Evolutionary conservation across 1,140 invertebrate genomes (phyloP).

Genomic region (Diorhabda carinulata): DNA sequence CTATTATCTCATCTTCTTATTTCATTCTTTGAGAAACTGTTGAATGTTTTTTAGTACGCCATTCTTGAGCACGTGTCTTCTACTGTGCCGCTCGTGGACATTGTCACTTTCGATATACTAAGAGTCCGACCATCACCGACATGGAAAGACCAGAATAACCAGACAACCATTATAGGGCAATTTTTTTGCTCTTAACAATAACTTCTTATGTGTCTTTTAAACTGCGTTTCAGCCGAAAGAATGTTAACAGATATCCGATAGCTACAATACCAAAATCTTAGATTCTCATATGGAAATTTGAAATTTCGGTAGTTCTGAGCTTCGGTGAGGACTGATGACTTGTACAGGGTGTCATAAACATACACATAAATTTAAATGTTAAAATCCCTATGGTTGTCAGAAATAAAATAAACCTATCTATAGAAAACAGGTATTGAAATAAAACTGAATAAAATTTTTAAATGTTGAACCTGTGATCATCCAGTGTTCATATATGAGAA

Average conservation of each 20-base stretch:
- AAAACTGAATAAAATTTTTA: too few species aligned
- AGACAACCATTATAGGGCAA: constrained; percentile 35
- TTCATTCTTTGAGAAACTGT: constrained; percentile 16
- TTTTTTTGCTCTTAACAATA: constrained; percentile 29
- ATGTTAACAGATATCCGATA: constrained; percentile 31
- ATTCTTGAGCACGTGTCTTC: constrained; percentile 13
- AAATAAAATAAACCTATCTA: too few species aligned
- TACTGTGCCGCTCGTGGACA: constrained; percentile 22
- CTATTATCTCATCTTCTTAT: constrained; percentile 15
- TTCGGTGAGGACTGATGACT: constrained; percentile 11
- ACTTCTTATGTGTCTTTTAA: constrained; percentile 35
- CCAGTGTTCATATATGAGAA: too few species aligned
- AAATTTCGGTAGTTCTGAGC: not conserved
- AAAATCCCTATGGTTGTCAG: too few species aligned
- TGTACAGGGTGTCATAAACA: constrained; percentile 4
- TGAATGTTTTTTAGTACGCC: constrained; percentile 4
- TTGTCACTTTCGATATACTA: constrained; percentile 25
- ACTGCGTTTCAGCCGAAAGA: constrained; percentile 26
- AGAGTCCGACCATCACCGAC: constrained; percentile 5
- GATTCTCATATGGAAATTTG: constrained; percentile 8
- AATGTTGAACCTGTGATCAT: too few species aligned
- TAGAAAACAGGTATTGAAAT: too few species aligned
- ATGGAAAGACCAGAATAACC: constrained; percentile 30
- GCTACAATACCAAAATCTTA: constrained; percentile 28
- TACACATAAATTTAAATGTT: too few species aligned